Base-by-base conservation (phyloP, 2,113 vertebrate species). In the Centropus bengalensis region DNA sequence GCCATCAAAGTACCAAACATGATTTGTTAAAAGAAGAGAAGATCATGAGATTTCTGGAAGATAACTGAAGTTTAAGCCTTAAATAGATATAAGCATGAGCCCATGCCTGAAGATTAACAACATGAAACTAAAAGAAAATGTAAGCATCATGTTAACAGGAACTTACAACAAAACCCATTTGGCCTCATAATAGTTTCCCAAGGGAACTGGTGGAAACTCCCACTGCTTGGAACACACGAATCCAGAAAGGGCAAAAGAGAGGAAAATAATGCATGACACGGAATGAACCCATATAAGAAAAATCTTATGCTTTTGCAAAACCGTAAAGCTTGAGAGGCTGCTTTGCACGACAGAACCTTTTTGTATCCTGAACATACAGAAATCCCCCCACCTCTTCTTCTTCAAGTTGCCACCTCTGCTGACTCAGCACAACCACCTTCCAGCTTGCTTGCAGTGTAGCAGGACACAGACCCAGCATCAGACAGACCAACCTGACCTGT, bases 111-210 rank as follows among this genome's bases (percentile, higher is more conserved):
- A 63, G 75, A 78, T 42, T 67, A 75, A 52, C 27, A 73, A 74
- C 6, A 4, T 55, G 33, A 95, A 89, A 89, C 82, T 85, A 88
- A 89, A 77, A 70, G 87, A 88, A 94, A 91, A 94, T 33, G 20
- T 69, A 79, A 92, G 87, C 32, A 89, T 28, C n/a, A 4, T 20
- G 27, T 85, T 88, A 92, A 89, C 3, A 26, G 62, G 79, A 96
- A 70, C 33, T 82, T 82, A 76, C 10, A 58, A 82, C 45, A 94
- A 68, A 84, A 95, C 38, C 80, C 79, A 60, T 3, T 47, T 33
- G 82, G 67, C 45, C 38, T 94, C 42, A 7, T 58, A 87, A 67
- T 5, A 85, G 17, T 49, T 91, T 94, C 95, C 91, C 87, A 89
- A 85, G 89, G 87, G 82, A 96, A 70, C 33, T 47, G 44, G 18